Evolutionary conservation across 2,797 vertebrate species (phyloP), one percentile per base, ranked within the genome.

Genomic region (Moxostoma hubbsi): DNA sequence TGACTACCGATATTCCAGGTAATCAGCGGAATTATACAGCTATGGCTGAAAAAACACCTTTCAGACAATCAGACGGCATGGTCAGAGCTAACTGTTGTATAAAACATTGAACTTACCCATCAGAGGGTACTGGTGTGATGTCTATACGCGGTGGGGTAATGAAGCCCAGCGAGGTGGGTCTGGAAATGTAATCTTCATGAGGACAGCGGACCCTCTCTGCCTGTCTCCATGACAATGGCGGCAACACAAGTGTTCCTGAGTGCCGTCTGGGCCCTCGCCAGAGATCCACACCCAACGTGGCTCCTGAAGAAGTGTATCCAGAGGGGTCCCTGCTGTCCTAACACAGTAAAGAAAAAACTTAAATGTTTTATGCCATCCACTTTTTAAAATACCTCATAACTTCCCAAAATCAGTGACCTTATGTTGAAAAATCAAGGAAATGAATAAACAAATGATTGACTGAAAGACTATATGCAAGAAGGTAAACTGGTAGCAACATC

Each of bases 221-320:
- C 83, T 96, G 97, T 81, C 97, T 93, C 89, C 97, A 98, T 72
- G 96, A 94, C 85, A 99, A 84, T 0, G 98, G 97, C 0, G 98
- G 97, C 76, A 99, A 89, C 90, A 97, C 95, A 81, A 98, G 87
- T 67, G 93, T 98, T 50, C 97, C 97, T 0, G 98, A 97, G 81
- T 95, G 97, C 7, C 96, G 96, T 1, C 97, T 88, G 83, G 94
- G 95, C 68, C 97, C 96, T 84, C 93, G 91, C 90, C 95, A 95
- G 77, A 96, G 91, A 85, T 99, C 97, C 0, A 96, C 95, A n/a
- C 94, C 95, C 69, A 98, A 93, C 0, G 92, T 90, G 73, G 93
- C 94, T 77, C 92, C 93, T 7, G 94, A 92, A 80, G 91, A 90
- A 47, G 94, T 95, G 45, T 94, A 94, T 7, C 87, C 91, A 67